phyloP scores from a whole-genome alignment of 37 sponge, comb jelly and placozoan genomes.

The Axinella damicornis region DNA sequence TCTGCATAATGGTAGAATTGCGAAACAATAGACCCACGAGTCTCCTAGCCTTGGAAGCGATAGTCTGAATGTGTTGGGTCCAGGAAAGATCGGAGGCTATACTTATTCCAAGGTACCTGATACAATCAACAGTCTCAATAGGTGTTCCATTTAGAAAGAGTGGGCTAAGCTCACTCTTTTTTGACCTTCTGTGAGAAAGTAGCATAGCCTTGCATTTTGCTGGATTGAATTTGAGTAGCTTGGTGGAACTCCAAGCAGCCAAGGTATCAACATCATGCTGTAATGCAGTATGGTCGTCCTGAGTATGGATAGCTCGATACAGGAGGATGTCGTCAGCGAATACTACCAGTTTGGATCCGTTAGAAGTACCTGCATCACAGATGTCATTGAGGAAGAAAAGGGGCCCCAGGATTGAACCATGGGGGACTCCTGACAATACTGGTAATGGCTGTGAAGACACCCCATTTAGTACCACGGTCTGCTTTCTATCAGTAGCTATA shows the following conservation, averaged over 20 bases:
- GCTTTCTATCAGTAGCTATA: neutral
- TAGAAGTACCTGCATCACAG: neutral
- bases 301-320: neutral
- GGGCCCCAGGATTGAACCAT: conserved; percentile 20
- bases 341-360: neutral
- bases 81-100: conserved; percentile 2
- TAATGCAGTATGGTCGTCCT: neutral
- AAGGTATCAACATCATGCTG: neutral
- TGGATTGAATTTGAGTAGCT: too few species aligned
- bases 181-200: too few species aligned
- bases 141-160: too few species aligned
- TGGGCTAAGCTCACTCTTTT: too few species aligned
- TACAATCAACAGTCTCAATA: neutral
- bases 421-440: conserved; percentile 24
- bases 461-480: conserved; percentile 2
- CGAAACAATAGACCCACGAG: neutral
- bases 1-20: too few species aligned
- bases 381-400: conserved; percentile 13
- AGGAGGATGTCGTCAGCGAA: conserved; percentile 6
- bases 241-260: too few species aligned
- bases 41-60: neutral
- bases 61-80: neutral
- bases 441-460: neutral
- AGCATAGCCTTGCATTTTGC: neutral
- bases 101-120: neutral